A percentile compares a stretch with the other conserved stretches of the same genome.
Conservation (phyloP, 2,113 vertebrate genomes). For the Myotis davidii region DNA sequence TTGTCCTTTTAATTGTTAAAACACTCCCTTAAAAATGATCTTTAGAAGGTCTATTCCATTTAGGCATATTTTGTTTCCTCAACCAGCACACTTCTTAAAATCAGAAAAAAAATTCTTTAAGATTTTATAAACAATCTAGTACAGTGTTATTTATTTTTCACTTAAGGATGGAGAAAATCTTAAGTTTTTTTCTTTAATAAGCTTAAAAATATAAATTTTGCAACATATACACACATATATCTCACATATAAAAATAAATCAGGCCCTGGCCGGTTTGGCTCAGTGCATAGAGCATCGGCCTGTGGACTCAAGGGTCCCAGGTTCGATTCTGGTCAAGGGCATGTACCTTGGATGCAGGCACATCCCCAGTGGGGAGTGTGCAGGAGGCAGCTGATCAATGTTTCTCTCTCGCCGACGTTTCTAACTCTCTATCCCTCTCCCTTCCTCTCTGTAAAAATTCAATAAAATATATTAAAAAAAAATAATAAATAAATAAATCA, state of each 20-base stretch:
- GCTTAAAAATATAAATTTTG: constrained; percentile 37
- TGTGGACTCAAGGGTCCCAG: too few species aligned
- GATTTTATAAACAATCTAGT: constrained; percentile 23
- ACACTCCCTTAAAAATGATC: not conserved
- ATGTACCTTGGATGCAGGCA: too few species aligned
- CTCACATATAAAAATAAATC: constrained; percentile 21
- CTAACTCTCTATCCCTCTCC: too few species aligned
- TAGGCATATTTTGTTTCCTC: not conserved
- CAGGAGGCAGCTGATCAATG: too few species aligned
- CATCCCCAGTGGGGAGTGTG: too few species aligned
- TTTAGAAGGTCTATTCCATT: not conserved
- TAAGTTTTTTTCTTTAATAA: constrained; percentile 38
- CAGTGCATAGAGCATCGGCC: too few species aligned
- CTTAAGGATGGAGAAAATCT: constrained; percentile 26
- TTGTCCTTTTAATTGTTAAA: constrained; percentile 26
- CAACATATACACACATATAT: constrained; percentile 8
- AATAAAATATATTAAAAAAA: too few species aligned
- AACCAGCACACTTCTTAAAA: not conserved
- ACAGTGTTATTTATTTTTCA: not conserved
- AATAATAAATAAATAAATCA: too few species aligned
- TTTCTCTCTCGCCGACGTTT: too few species aligned
- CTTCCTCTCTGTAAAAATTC: too few species aligned
- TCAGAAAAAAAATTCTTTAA: not conserved
- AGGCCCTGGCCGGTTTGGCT: too few species aligned
- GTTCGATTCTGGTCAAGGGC: too few species aligned